Conservation (phyloP, 35 echinoderm and acorn worm species). For the Hemicentrotus pulcherrimus region DNA sequence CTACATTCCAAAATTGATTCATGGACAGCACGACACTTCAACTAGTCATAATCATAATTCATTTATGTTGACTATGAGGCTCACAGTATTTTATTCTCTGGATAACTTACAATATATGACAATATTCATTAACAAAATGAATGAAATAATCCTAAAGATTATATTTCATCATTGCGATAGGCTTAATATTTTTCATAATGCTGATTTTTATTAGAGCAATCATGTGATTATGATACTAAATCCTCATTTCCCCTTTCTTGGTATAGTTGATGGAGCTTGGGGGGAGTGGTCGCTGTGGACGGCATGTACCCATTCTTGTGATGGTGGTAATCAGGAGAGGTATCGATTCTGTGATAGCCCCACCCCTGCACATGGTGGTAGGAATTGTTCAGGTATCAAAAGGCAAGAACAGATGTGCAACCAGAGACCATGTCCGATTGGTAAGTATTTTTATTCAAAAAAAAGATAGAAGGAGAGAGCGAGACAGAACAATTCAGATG, state of each 20-base stretch:
- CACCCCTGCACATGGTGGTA: conserved; percentile 73
- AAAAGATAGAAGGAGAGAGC: neutral
- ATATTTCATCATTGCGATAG: no score
- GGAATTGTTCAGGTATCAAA: conserved; percentile 53
- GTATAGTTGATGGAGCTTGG: conserved; percentile 87
- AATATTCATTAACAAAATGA: neutral
- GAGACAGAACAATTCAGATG: neutral
- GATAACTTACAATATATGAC: neutral
- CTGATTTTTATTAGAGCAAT: neutral
- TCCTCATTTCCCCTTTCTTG: neutral
- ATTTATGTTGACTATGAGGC: neutral
- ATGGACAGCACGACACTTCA: neutral
- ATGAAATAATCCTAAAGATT: no score
- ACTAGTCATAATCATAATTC: neutral
- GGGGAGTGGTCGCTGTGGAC: conserved; percentile 85
- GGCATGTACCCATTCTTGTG: conserved; percentile 84
- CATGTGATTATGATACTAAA: neutral
- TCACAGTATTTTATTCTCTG: neutral
- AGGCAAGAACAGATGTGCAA: conserved; percentile 72
- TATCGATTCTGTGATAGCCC: conserved; percentile 82
- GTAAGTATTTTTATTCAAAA: conserved; percentile 47
- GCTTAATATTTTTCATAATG: no score
- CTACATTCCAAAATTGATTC: neutral
- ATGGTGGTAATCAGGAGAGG: conserved; percentile 76
- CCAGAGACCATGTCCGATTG: conserved; percentile 78